phyloP scores from a whole-genome alignment of 2,888 invertebrate species.

The Sclerodermus sp. region DNA sequence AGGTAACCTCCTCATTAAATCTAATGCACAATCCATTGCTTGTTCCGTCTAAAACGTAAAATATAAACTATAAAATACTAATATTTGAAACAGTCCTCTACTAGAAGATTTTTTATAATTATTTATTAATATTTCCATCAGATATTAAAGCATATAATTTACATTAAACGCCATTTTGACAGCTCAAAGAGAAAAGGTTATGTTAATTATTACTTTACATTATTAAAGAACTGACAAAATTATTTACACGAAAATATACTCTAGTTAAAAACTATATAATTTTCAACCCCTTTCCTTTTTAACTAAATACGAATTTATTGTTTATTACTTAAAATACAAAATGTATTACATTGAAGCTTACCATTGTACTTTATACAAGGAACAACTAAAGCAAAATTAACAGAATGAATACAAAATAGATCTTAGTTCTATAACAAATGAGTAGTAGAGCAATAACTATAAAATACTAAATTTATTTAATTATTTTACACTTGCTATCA shows the following conservation, averaged over 20 bases:
- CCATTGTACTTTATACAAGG: constrained; percentile 24
- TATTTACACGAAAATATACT: too few species aligned
- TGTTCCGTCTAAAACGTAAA: constrained; percentile 76
- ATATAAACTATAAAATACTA: constrained; percentile 9
- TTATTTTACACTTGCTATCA: constrained; percentile 37
- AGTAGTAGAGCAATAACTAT: constrained; percentile 14
- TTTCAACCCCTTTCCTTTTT: too few species aligned
- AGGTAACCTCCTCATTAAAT: constrained; percentile 97
- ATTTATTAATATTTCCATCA: not conserved
- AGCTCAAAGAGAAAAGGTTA: constrained; percentile 41
- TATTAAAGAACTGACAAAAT: too few species aligned
- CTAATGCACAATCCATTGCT: constrained; percentile 98
- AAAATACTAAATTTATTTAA: constrained; percentile 22
- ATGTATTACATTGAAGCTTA: constrained; percentile 17
- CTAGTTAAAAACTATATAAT: too few species aligned
- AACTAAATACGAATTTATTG: not conserved
- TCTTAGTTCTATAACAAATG: constrained; percentile 7
- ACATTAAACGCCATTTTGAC: constrained; percentile 43
- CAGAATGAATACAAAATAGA: constrained; percentile 1
- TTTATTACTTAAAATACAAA: not conserved
- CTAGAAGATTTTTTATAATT: not conserved
- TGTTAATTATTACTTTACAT: constrained; percentile 3
- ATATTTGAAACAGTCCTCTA: not conserved
- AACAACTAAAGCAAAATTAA: too few species aligned
- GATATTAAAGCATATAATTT: constrained; percentile 9